Conservation (phyloP, 2,113 vertebrate species). For the Lycaon pictus region DNA sequence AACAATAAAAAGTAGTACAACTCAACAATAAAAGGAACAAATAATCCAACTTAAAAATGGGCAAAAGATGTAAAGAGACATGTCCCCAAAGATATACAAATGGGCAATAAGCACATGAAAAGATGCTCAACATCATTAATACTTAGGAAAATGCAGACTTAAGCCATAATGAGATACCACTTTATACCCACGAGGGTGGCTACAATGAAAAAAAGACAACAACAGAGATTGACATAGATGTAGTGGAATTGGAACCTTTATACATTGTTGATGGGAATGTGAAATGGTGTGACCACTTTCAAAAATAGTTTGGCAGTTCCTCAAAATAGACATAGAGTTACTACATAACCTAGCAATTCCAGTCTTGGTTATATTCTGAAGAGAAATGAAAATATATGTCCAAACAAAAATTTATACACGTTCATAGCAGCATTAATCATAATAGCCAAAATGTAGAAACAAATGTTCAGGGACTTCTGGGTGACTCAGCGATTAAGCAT, state of each 20-base stretch:
- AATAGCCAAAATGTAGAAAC: not conserved
- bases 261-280: not conserved
- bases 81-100: not conserved
- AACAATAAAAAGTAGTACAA: not conserved
- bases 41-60: not conserved
- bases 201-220: slow-evolving; percentile 3
- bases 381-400: not conserved
- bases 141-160: not conserved
- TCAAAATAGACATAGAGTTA: not conserved
- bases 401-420: not conserved
- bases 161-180: not conserved
- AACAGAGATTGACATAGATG: not conserved
- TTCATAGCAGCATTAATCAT: not conserved
- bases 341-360: not conserved
- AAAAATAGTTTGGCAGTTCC: not conserved
- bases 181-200: not conserved
- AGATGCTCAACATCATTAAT: not conserved
- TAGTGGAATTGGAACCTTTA: not conserved
- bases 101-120: not conserved
- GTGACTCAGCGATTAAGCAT: no score
- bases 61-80: not conserved
- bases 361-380: not conserved
- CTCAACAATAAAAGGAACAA: not conserved
- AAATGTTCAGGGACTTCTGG: not conserved
- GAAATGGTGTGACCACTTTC: not conserved